Conservation (phyloP, 1,140 invertebrate species). For the Gryllus bimaculatus region DNA sequence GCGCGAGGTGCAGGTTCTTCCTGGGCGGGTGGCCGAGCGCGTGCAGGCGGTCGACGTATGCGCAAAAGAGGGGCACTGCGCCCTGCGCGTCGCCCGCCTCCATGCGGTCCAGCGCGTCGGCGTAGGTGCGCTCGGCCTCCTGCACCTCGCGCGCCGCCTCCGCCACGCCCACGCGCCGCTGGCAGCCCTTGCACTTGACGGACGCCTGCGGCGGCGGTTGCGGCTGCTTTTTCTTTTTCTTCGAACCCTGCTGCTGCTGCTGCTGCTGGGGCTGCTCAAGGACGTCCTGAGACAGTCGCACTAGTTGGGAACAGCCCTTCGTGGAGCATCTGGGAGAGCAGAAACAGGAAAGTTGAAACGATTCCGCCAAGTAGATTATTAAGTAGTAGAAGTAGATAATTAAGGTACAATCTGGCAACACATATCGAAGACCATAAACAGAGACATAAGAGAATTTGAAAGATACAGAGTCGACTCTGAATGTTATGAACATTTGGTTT, state of each 20-base stretch:
- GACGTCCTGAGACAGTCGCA: neutral
- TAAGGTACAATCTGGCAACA: too few species aligned
- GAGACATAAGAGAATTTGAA: too few species aligned
- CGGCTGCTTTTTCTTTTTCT: neutral
- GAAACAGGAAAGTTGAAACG: too few species aligned
- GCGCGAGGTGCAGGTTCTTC: slow-evolving; percentile 7
- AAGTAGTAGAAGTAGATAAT: too few species aligned
- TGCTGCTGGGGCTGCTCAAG: neutral
- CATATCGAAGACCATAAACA: too few species aligned
- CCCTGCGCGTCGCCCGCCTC: neutral
- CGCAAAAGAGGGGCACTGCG: slow-evolving; percentile 9
- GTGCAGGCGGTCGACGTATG: slow-evolving; percentile 12
- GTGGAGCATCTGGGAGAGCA: neutral
- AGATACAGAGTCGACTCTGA: too few species aligned
- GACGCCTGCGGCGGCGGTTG: neutral
- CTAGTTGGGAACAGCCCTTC: neutral
- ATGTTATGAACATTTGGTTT: too few species aligned
- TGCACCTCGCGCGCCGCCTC: neutral
- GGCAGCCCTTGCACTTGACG: neutral
- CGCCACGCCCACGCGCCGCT: neutral
- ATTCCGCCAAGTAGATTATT: too few species aligned
- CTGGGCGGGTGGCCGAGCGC: neutral
- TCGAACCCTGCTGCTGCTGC: neutral
- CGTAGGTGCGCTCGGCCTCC: slow-evolving; percentile 1
- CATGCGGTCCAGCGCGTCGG: slow-evolving; percentile 7